phyloP scores from a whole-genome alignment of 2,888 invertebrate genomes.

The Plagodis pulveraria region DNA sequence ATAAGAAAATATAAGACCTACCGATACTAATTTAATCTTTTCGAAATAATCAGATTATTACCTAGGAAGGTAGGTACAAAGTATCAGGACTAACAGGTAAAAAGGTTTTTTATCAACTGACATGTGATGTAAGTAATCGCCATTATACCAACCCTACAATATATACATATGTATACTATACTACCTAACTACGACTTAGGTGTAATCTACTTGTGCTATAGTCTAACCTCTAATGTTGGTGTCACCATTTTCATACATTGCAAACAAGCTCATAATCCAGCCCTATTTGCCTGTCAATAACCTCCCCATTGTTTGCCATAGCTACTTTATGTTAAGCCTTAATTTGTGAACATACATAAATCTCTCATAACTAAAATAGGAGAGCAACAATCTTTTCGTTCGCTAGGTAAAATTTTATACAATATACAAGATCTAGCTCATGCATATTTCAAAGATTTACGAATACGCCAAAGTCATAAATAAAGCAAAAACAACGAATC shows the following conservation, averaged over 20 bases:
- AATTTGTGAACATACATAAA: conserved; percentile 15
- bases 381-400: conserved; percentile 13
- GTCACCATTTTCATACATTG: neutral
- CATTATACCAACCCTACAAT: no score
- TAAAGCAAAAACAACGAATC: conserved; percentile 17
- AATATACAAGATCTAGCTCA: neutral
- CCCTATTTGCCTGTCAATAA: conserved; percentile 17
- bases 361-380: conserved; percentile 10
- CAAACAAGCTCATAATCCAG: conserved; percentile 6
- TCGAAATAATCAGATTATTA: no score
- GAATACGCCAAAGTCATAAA: conserved; percentile 15
- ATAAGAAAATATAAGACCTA: no score
- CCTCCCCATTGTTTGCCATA: conserved; percentile 2
- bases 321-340: conserved; percentile 2
- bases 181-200: no score
- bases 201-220: no score
- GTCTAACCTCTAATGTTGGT: neutral
- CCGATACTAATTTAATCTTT: no score
- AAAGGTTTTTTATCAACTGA: no score
- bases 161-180: no score
- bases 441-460: conserved; percentile 17
- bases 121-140: no score
- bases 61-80: no score
- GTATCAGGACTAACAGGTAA: no score
- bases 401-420: conserved; percentile 2